These are phyloP conservation scores for Neodiprion virginianus DNA, from an alignment of 1,140 invertebrate species.

Conservation along the genomic window DNA sequence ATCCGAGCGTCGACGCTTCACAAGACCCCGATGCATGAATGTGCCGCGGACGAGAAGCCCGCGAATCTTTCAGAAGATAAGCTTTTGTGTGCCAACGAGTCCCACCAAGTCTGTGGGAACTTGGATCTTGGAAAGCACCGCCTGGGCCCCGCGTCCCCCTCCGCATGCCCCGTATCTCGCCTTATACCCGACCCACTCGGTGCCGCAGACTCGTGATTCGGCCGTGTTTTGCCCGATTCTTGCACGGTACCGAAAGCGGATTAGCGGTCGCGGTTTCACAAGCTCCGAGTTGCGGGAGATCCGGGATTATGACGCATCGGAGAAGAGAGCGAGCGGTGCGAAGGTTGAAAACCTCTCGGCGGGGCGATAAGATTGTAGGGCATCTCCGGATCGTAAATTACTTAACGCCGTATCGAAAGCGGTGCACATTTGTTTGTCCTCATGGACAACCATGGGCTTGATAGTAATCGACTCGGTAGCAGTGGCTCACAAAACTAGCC, in stretches of 20 bases:
- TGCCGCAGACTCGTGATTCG: conserved; percentile 2
- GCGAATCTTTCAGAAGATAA: conserved; percentile 7
- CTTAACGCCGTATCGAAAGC: neutral
- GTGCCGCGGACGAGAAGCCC: conserved; percentile 6
- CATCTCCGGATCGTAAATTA: neutral
- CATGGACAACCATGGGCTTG: neutral
- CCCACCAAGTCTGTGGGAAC: conserved; percentile 2
- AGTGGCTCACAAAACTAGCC: neutral
- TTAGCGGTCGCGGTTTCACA: neutral
- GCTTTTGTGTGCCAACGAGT: conserved; percentile 8
- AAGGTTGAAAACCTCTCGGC: neutral
- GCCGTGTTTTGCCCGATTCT: conserved; percentile 14
- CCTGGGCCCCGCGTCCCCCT: neutral
- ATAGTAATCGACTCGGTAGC: neutral
- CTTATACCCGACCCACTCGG: neutral
- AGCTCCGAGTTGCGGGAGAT: neutral
- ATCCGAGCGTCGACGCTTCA: conserved; percentile 1
- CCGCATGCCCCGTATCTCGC: neutral
- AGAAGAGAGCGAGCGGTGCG: too few species aligned
- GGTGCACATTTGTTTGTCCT: neutral
- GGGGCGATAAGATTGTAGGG: neutral
- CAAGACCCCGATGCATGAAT: neutral
- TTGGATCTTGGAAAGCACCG: conserved; percentile 1
- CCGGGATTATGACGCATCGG: neutral
- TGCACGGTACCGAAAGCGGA: neutral